These are phyloP conservation scores for Maniola hyperantus DNA, from an alignment of 2,888 invertebrate genomes.

Conservation along the genomic window DNA sequence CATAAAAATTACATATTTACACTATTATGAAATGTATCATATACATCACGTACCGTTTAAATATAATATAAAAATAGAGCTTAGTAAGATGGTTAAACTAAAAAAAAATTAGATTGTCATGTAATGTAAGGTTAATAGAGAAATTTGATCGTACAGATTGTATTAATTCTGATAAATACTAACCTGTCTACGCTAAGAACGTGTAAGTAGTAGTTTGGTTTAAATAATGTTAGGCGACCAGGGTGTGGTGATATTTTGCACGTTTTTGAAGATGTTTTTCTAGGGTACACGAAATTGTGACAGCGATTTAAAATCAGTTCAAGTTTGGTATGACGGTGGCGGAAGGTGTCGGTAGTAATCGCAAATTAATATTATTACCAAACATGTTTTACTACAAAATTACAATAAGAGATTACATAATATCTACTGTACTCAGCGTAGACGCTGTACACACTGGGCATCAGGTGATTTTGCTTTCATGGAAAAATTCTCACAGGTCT, in stretches of 20 bases:
- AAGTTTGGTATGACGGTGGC: slow-evolving; percentile 46
- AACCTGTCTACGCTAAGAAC: slow-evolving; percentile 71
- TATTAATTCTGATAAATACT: slow-evolving; percentile 58
- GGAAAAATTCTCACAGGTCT: background rate
- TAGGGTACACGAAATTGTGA: slow-evolving; percentile 71
- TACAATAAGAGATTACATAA: slow-evolving; percentile 65
- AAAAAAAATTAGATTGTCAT: slow-evolving; percentile 73
- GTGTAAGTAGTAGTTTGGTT: slow-evolving; percentile 77
- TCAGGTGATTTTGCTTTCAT: slow-evolving; percentile 18
- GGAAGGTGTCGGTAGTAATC: slow-evolving; percentile 63
- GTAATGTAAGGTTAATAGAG: slow-evolving; percentile 73
- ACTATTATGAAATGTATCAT: slow-evolving; percentile 78
- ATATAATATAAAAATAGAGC: slow-evolving; percentile 75
- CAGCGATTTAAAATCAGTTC: slow-evolving; percentile 61
- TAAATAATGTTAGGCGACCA: slow-evolving; percentile 82
- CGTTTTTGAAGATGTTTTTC: slow-evolving; percentile 82
- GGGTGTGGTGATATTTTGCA: slow-evolving; percentile 83
- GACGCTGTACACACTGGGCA: slow-evolving; percentile 67
- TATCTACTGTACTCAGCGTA: slow-evolving; percentile 71
- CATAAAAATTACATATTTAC: slow-evolving; percentile 76
- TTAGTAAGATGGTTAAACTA: slow-evolving; percentile 78
- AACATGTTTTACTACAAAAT: slow-evolving; percentile 36
- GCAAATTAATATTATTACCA: slow-evolving; percentile 62
- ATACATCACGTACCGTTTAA: slow-evolving; percentile 76
- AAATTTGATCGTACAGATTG: slow-evolving; percentile 72